phyloP scores from a whole-genome alignment of 37 sponge, comb jelly and placozoan species.

The Bolinopsis microptera region DNA sequence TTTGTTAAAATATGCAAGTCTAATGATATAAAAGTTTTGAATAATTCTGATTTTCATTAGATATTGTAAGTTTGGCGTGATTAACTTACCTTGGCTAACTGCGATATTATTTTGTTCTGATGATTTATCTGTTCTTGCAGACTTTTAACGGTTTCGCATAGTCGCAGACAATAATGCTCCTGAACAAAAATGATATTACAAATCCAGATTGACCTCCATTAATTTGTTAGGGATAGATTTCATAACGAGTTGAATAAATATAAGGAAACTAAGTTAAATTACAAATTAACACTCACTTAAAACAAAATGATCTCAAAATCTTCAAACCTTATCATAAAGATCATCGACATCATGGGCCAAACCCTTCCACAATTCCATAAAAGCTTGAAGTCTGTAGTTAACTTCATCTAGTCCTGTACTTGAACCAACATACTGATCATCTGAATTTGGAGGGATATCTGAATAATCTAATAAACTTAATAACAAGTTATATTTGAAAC shows the following conservation, averaged over 20 bases:
- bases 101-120: not conserved
- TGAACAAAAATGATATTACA: not conserved
- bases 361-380: conserved; percentile 44
- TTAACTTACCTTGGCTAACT: not conserved
- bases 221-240: too few species aligned
- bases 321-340: conserved; percentile 50
- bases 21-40: too few species aligned
- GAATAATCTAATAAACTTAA: too few species aligned
- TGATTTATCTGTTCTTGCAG: conserved; percentile 15
- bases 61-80: not conserved
- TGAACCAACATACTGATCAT: not conserved
- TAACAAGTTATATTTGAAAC: too few species aligned
- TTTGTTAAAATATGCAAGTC: too few species aligned
- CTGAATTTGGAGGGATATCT: not conserved
- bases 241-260: too few species aligned
- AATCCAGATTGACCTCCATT: too few species aligned
- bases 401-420: conserved; percentile 33
- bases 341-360: conserved; percentile 45
- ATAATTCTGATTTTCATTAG: too few species aligned
- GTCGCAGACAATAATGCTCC: conserved; percentile 38
- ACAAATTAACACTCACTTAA: too few species aligned
- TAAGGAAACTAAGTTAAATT: too few species aligned
- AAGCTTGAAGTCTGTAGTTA: conserved; percentile 17
- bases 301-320: too few species aligned
- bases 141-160: conserved; percentile 5